Percentiles rank a stretch among this genome's conserved stretches.
phyloP scores from a whole-genome alignment of 2,113 vertebrate species.

The Marmota monax region DNA sequence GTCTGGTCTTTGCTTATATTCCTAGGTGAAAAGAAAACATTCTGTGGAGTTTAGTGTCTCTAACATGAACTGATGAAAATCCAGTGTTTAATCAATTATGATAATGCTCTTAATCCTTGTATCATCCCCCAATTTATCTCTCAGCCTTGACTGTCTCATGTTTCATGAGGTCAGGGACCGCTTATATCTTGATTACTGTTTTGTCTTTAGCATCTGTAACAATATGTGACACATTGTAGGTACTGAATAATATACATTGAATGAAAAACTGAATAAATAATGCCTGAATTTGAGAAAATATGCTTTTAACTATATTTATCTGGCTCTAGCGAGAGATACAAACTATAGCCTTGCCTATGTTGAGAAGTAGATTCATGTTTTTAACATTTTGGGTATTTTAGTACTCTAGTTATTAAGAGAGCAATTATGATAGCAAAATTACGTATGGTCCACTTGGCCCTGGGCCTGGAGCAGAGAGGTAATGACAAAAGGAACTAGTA shows the following conservation, averaged over 20 bases:
- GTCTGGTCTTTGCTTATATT: not conserved
- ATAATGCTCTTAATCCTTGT: not conserved
- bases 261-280: not conserved
- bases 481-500: not conserved
- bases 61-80: not conserved
- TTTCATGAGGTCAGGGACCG: not conserved
- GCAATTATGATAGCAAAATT: not conserved
- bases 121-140: not conserved
- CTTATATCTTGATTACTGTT: not conserved
- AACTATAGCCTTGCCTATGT: not conserved
- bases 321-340: not conserved
- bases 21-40: not conserved
- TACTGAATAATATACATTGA: not conserved
- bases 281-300: not conserved
- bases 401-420: not conserved
- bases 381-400: not conserved
- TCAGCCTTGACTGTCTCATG: not conserved
- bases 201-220: not conserved
- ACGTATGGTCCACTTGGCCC: not conserved
- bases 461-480: not conserved
- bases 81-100: not conserved
- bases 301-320: not conserved
- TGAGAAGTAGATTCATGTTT: not conserved
- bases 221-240: not conserved
- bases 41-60: not conserved